A percentile compares a stretch with the other conserved stretches of the same genome.
These are phyloP conservation scores for Poecilia picta DNA, from an alignment of 2,797 vertebrate species.

Conservation along the genomic window DNA sequence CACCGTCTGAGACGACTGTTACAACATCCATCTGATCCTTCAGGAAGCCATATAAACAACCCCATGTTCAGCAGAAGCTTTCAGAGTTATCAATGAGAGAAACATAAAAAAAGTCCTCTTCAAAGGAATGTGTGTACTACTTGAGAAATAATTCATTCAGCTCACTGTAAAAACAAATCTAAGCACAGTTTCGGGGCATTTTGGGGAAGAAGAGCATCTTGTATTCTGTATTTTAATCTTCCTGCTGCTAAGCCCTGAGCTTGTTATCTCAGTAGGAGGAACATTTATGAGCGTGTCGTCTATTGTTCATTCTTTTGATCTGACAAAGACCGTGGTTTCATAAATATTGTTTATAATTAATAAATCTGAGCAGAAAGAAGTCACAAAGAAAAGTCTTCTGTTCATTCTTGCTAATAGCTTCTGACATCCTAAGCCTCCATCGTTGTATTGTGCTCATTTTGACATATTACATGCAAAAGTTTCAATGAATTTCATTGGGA, in stretches of 20 bases:
- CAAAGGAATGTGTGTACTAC: not conserved
- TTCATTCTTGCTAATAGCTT: not conserved
- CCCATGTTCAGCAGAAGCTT: not conserved
- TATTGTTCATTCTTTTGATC: not conserved
- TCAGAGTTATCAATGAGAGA: not conserved
- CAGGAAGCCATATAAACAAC: not conserved
- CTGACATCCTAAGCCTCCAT: not conserved
- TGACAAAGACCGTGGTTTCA: not conserved
- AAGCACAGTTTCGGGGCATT: not conserved
- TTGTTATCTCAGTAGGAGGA: not conserved
- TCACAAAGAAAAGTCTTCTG: not conserved
- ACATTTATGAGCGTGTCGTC: not conserved
- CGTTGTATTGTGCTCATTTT: not conserved
- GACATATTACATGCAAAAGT: not conserved
- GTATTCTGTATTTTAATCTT: not conserved
- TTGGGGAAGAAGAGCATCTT: not conserved
- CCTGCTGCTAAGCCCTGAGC: not conserved
- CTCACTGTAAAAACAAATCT: not conserved
- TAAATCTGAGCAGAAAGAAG: not conserved
- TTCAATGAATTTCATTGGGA: not conserved
- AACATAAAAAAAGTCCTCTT: not conserved
- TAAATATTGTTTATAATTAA: not conserved
- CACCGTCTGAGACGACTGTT: not conserved
- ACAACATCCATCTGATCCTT: constrained; percentile 6
- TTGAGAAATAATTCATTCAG: not conserved